Conservation (phyloP, 2,113 vertebrate species). For the Myotis lucifugus region DNA sequence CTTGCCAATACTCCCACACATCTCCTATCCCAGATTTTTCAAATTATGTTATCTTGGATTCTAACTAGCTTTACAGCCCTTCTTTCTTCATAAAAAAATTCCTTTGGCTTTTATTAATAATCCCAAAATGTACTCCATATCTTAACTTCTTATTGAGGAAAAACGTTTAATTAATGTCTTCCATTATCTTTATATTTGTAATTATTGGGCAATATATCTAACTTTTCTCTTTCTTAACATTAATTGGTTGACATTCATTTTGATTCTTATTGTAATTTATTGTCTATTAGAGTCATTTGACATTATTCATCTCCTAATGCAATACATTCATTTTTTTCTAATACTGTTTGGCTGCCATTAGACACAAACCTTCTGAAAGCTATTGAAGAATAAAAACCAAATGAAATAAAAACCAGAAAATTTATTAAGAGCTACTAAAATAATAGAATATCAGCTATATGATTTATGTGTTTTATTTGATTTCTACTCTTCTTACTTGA, state of each 20-base stretch:
- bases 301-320: neutral
- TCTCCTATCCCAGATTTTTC: neutral
- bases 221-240: constrained; percentile 14
- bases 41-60: neutral
- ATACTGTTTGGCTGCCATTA: neutral
- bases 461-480: neutral
- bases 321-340: neutral
- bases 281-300: neutral
- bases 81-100: constrained; percentile 48
- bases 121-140: constrained; percentile 51
- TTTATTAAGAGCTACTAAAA: neutral
- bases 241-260: constrained; percentile 15
- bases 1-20: neutral
- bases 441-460: neutral
- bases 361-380: constrained; percentile 5
- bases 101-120: constrained; percentile 59
- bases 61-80: neutral
- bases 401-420: neutral
- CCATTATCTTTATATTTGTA: constrained; percentile 63
- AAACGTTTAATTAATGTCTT: constrained; percentile 52
- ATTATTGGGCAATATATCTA: constrained; percentile 45
- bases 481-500: constrained; percentile 4
- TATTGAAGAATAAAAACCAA: neutral
- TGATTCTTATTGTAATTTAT: constrained; percentile 37
- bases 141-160: constrained; percentile 58